Percentiles rank a stretch among this genome's conserved stretches.
phyloP scores from a whole-genome alignment of 2,113 vertebrate species.

The Aegotheles bennettii region DNA sequence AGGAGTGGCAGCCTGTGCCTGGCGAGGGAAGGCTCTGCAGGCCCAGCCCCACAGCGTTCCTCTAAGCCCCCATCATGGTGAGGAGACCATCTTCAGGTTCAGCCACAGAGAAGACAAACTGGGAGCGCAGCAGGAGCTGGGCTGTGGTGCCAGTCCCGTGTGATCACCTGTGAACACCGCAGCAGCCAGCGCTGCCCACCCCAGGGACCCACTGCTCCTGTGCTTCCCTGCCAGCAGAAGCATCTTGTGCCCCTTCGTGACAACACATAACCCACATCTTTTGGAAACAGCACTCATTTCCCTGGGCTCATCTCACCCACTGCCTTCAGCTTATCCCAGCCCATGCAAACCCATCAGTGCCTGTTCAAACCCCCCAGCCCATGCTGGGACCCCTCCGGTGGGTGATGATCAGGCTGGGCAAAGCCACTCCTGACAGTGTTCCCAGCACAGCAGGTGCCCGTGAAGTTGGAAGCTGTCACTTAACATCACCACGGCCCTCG shows the following conservation, averaged over 20 bases:
- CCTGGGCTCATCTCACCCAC: not conserved
- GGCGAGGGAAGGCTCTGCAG: not conserved
- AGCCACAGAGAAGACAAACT: not conserved
- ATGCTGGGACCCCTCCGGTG: rapidly evolving
- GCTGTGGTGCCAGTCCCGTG: rapidly evolving
- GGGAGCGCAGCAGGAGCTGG: not conserved
- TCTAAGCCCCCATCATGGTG: not conserved
- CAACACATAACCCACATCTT: not conserved
- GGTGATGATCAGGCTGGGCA: not conserved
- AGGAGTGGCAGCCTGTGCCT: not conserved
- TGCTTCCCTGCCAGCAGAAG: not conserved
- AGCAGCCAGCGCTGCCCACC: rapidly evolving
- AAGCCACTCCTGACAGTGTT: rapidly evolving
- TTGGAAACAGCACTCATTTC: rapidly evolving
- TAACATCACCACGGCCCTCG: not conserved
- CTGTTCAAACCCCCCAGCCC: not conserved
- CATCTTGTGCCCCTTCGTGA: rapidly evolving
- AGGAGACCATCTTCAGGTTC: not conserved
- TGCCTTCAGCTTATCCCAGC: not conserved
- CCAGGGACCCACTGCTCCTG: not conserved
- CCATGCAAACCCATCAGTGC: rapidly evolving
- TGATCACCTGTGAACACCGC: not conserved
- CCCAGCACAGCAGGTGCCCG: rapidly evolving
- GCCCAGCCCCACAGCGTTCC: too few species aligned
- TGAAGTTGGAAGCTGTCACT: not conserved